Evolutionary conservation across 2,888 invertebrate genomes (phyloP), one percentile per base, ranked within the genome.

Genomic region (Diadegma fenestrale): DNA sequence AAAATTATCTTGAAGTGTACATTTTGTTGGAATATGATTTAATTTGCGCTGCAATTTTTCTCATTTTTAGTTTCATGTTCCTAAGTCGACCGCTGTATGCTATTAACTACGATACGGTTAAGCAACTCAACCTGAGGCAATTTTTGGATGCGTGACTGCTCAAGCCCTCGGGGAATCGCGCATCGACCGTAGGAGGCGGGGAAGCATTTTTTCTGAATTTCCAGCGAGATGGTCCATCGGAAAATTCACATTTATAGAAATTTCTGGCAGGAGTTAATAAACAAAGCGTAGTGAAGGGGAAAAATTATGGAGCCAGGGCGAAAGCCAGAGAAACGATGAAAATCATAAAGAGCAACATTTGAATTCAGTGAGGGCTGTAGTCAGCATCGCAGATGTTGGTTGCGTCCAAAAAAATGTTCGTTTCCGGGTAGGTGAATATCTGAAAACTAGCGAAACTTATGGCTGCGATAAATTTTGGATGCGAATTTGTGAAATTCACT

Each of bases 361-460:
- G 48, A 3, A 48, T n/a, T n/a, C 48, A 48, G 5, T n/a, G n/a
- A n/a, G 6, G 4, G 45, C 4, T 17, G n/a, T n/a, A n/a, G 48
- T 48, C n/a, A 48, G 5, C 17, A 48, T n/a, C 6, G 48, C 17
- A 5, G 6, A 48, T 48, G 6, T 48, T 37, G 8, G 8, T 37
- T 37, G 37, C 10, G 37, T 7, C 37, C 8, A 10, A 37, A 37
- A 37, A 8, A 37, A 10, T 37, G 37, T 7, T 37, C 8, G 37
- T 19, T 51, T 51, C 19, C 51, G 7, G 8, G 8, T 51, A 19
- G 51, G 4, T 51, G 19, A 8, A 19, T 8, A 19, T 8, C 51
- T 19, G 30, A 45, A 26, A n/a, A 30, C n/a, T 33, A 12, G 68
- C 19, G 19, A 69, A 69, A 69, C 26, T 26, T 26, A 69, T 48